Evolutionary conservation across 2,888 invertebrate genomes (phyloP).

Genomic region (Tetragonisca angustula): DNA sequence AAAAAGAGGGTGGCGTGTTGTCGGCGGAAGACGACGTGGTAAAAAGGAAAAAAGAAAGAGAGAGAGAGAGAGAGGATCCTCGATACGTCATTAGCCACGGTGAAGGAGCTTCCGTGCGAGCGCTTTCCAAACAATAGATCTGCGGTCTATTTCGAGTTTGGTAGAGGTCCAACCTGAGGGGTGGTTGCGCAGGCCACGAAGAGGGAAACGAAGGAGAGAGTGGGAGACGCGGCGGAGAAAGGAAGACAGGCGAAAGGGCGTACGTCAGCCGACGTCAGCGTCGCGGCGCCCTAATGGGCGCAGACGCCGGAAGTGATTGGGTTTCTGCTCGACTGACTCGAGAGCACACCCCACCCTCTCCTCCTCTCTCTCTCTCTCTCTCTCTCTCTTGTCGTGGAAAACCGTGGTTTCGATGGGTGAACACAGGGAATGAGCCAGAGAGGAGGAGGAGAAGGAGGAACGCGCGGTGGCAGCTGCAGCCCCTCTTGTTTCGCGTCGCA

Average conservation of each 20-base stretch:
- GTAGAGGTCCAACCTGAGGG: conserved; percentile 69
- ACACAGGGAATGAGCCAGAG: conserved; percentile 23
- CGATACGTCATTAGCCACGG: conserved; percentile 78
- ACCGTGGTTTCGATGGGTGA: conserved; percentile 55
- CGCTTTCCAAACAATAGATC: conserved; percentile 82
- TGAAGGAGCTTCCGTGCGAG: conserved; percentile 77
- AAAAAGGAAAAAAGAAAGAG: conserved; percentile 26
- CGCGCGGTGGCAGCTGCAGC: conserved; percentile 58
- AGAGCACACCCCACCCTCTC: conserved; percentile 72
- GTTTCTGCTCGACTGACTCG: conserved; percentile 85
- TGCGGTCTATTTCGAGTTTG: conserved; percentile 79
- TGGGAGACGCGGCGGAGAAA: conserved; percentile 48
- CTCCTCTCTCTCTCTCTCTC: neutral
- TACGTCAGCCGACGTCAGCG: conserved; percentile 84
- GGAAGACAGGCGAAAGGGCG: conserved; percentile 73
- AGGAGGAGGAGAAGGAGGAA: conserved; percentile 39
- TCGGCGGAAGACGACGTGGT: conserved; percentile 18
- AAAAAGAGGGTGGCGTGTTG: conserved; percentile 37
- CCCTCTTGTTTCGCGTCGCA: conserved; percentile 81
- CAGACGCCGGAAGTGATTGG: conserved; percentile 87
- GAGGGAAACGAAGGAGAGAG: conserved; percentile 49
- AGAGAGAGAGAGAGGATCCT: conserved; percentile 66
- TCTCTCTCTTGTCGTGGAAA: conserved; percentile 63
- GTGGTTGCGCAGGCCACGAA: conserved; percentile 30
- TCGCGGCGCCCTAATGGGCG: conserved; percentile 85